A percentile compares a stretch with the other conserved stretches of the same genome.
Evolutionary conservation across 1,140 invertebrate species (phyloP).

Genomic region (Pteromalus puparum): DNA sequence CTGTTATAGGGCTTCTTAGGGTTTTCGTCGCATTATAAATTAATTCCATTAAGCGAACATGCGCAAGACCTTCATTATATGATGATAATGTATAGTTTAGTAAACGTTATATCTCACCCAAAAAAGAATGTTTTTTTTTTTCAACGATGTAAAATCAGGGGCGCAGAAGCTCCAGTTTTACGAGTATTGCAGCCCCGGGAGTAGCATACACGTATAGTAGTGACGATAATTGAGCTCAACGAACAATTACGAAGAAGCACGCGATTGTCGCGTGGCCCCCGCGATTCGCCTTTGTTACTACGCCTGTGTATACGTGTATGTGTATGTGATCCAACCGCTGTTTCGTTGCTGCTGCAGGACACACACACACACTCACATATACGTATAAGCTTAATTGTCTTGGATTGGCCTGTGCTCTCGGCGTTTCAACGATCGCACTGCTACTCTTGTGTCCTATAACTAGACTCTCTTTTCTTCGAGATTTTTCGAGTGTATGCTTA

Average conservation of each 20-base stretch:
- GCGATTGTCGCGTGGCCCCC: constrained; percentile 47
- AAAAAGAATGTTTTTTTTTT: too few species aligned
- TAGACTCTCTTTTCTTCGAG: too few species aligned
- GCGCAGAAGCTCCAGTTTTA: background rate
- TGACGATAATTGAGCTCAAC: constrained; percentile 65
- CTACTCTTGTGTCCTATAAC: too few species aligned
- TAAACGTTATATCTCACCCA: too few species aligned
- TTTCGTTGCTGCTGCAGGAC: background rate
- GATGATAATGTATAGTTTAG: too few species aligned
- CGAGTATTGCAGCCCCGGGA: constrained; percentile 42
- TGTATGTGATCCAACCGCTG: background rate
- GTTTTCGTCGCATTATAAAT: too few species aligned
- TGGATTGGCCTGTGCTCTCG: background rate
- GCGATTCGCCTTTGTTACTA: constrained; percentile 6
- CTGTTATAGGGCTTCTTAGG: too few species aligned
- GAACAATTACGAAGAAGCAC: constrained; percentile 64
- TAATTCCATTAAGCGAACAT: too few species aligned
- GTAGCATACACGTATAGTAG: constrained; percentile 32
- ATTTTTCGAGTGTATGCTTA: background rate
- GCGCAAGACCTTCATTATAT: too few species aligned
- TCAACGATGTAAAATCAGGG: background rate
- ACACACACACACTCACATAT: background rate
- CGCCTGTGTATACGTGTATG: background rate
- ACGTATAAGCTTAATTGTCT: background rate
- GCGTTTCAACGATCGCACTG: background rate